phyloP scores from a whole-genome alignment of 1,140 invertebrate genomes.

The Cyclina sinensis region DNA sequence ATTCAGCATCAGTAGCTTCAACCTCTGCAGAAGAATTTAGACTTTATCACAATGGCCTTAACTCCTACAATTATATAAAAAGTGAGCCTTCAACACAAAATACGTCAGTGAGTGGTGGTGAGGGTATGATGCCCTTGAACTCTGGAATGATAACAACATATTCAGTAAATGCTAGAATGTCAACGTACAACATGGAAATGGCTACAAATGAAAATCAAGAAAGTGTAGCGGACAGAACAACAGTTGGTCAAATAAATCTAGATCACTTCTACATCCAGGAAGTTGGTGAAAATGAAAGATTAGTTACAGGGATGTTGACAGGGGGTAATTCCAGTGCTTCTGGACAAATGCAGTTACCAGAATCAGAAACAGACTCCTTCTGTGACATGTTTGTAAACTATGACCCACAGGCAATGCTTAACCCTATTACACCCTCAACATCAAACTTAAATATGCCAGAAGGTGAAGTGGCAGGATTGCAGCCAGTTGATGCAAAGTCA shows the following conservation, averaged over 20 bases:
- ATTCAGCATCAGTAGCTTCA: not conserved
- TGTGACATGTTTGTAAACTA: conserved; percentile 25
- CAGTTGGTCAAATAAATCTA: not conserved
- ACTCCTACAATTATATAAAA: not conserved
- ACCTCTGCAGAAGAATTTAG: not conserved
- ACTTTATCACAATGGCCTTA: not conserved
- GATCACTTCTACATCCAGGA: not conserved
- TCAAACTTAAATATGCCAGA: not conserved
- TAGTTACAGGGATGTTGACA: not conserved
- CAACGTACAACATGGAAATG: not conserved
- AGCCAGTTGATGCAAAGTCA: not conserved
- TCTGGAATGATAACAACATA: conserved; percentile 2
- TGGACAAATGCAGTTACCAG: not conserved
- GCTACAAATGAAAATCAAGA: not conserved
- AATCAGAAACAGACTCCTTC: not conserved
- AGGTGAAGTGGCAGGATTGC: not conserved
- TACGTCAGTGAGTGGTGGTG: not conserved
- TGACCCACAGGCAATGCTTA: conserved; percentile 12
- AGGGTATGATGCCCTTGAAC: not conserved
- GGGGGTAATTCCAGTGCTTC: not conserved
- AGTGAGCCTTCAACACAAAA: not conserved
- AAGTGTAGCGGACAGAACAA: not conserved
- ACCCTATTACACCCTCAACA: not conserved
- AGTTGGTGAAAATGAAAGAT: not conserved
- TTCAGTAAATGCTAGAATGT: conserved; percentile 14